These are phyloP conservation scores for Monopis laevigella DNA, from an alignment of 2,888 invertebrate species.

Conservation along the genomic window DNA sequence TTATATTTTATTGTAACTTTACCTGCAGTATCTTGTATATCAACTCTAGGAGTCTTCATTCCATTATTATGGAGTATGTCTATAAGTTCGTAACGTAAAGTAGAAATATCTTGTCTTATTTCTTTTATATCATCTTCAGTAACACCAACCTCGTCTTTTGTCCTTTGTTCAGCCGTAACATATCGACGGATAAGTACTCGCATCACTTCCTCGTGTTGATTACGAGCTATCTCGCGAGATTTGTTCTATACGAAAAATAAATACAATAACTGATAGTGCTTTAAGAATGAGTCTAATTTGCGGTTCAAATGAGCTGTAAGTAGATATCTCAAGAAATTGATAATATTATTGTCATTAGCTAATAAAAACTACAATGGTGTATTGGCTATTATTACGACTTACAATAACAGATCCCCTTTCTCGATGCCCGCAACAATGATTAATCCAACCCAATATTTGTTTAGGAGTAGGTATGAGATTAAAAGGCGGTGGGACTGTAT, in stretches of 20 bases:
- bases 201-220: conserved; percentile 86
- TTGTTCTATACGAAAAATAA: conserved; percentile 76
- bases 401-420: conserved; percentile 54
- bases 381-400: too few species aligned
- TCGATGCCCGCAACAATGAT: conserved; percentile 30
- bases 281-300: too few species aligned
- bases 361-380: too few species aligned
- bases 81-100: conserved; percentile 89
- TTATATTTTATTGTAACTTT: conserved; percentile 13
- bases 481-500: conserved; percentile 93
- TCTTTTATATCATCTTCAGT: conserved; percentile 99
- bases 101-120: conserved; percentile 96
- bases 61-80: conserved; percentile 92
- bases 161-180: conserved; percentile 88
- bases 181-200: conserved; percentile 88
- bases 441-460: conserved; percentile 60
- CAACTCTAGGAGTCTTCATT: conserved; percentile 82
- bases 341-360: too few species aligned
- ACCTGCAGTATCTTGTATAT: conserved; percentile 73
- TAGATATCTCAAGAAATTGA: too few species aligned
- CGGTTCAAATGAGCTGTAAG: too few species aligned
- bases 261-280: too few species aligned
- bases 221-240: conserved; percentile 74
- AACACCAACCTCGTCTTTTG: conserved; percentile 89
- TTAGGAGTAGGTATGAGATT: conserved; percentile 92